Base-by-base conservation (phyloP, 2,113 vertebrate species). In the Chitala chitala region DNA sequence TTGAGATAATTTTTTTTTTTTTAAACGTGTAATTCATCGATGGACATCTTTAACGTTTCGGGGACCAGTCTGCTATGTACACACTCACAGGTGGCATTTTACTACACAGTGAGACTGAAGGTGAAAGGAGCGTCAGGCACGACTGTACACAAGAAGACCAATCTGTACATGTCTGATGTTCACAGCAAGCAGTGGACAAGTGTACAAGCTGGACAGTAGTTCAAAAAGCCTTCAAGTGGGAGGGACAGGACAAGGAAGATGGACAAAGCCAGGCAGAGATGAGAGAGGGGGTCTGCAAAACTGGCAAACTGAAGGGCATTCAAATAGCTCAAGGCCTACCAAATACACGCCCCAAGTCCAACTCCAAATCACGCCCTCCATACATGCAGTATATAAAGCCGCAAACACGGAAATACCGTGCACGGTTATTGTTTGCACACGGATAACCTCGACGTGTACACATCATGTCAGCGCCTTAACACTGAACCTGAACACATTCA, bases 291-390 rank as follows among this genome's bases (percentile, higher is more conserved):
- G 64, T 38, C 40, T 24, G 64, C 22, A 63, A 46, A n/a, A 63
- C 59, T 63, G 59, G 59, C 59, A 63, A 33, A 63, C 40, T 68
- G 64, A 68, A 68, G 64, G 64, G 40, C 64, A 68, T 24, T 68
- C 64, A 29, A n/a, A 68, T 68, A 26, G 29, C 46, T 20, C 22
- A 42, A 46, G 64, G 64, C 64, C 64, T 42, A 65, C 12, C 36
- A 22, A 36, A 42, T 31, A 59, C 33, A 31, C 33, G 56, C 29
- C 56, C 33, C 26, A 33, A 26, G 26, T 63, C 33, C 20, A 38
- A 63, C n/a, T n/a, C n/a, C n/a, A n/a, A n/a, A n/a, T n/a, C n/a
- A n/a, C n/a, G n/a, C n/a, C n/a, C n/a, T n/a, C 2, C 48, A 51
- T 15, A 51, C 48, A 51, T 51, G 20, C 48, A 10, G 2, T 51